Evolutionary conservation across 2,113 vertebrate genomes (phyloP).

Genomic region (Coregonus clupeaformis): DNA sequence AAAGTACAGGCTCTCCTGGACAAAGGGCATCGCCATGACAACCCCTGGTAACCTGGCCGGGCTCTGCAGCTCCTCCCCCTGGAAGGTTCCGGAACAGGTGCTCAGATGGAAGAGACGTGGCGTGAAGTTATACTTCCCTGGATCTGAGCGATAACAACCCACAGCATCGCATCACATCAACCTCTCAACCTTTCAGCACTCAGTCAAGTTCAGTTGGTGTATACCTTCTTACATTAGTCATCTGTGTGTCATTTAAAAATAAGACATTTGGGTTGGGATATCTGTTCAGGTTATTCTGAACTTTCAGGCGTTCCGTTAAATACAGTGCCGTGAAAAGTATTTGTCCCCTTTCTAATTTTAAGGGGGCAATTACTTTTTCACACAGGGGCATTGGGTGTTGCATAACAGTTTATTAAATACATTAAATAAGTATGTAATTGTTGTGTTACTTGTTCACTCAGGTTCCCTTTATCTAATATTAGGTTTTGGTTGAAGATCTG

Average conservation of each 20-base stretch:
- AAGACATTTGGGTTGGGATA: too few relatives aligned
- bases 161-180: not conserved
- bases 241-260: not conserved
- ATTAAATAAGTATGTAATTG: too few relatives aligned
- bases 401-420: too few relatives aligned
- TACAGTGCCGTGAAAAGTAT: not conserved
- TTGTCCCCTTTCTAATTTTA: too few relatives aligned
- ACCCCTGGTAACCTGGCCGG: conserved; percentile 54
- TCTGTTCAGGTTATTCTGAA: too few relatives aligned
- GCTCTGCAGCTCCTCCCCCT: conserved; percentile 63
- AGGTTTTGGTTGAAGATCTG: too few relatives aligned
- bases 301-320: not conserved
- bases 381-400: too few relatives aligned
- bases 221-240: not conserved
- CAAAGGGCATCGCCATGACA: conserved; percentile 72
- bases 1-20: conserved; percentile 70
- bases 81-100: conserved; percentile 63
- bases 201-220: not conserved
- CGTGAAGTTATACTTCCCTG: conserved; percentile 77
- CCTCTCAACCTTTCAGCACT: not conserved
- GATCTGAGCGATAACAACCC: conserved; percentile 59
- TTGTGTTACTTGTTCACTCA: too few relatives aligned
- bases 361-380: too few relatives aligned
- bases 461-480: too few relatives aligned
- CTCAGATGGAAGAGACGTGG: conserved; percentile 77